Evolutionary conservation across 2,113 vertebrate genomes (phyloP).

Genomic region (Oncorhynchus nerka): DNA sequence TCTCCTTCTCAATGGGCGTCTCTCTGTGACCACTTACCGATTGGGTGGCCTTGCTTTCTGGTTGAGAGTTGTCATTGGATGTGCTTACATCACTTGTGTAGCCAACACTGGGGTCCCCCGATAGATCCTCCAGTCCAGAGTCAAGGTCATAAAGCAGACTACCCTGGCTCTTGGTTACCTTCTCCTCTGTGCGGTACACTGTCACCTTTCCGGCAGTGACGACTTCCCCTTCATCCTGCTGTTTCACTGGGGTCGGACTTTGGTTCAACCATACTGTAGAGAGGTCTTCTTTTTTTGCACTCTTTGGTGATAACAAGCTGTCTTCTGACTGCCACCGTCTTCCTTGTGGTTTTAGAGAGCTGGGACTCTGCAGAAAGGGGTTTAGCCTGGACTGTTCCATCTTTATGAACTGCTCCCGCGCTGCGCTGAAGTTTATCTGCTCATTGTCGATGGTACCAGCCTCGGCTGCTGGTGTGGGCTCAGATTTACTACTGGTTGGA

Average conservation of each 20-base stretch:
- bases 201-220: conserved; percentile 28
- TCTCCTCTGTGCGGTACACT: conserved; percentile 32
- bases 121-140: conserved; percentile 32
- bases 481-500: conserved; percentile 15
- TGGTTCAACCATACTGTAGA: conserved; percentile 12
- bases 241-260: not conserved
- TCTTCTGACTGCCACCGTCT: not conserved
- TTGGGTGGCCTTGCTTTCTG: not conserved
- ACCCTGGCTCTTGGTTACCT: not conserved
- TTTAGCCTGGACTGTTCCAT: conserved; percentile 73
- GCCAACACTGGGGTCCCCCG: not conserved
- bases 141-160: conserved; percentile 40
- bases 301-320: not conserved
- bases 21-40: conserved; percentile 49
- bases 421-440: conserved; percentile 82
- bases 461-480: conserved; percentile 9
- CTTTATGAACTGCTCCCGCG: conserved; percentile 83
- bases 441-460: conserved; percentile 67
- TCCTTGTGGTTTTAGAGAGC: conserved; percentile 34
- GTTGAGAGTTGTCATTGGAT: not conserved
- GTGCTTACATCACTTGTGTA: not conserved
- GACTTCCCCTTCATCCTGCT: not conserved
- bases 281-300: not conserved
- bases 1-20: conserved; percentile 91
- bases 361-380: conserved; percentile 10